Evolutionary conservation across 2,888 invertebrate species (phyloP), one percentile per base, ranked within the genome.

Genomic region (Ernsta delagoae): DNA sequence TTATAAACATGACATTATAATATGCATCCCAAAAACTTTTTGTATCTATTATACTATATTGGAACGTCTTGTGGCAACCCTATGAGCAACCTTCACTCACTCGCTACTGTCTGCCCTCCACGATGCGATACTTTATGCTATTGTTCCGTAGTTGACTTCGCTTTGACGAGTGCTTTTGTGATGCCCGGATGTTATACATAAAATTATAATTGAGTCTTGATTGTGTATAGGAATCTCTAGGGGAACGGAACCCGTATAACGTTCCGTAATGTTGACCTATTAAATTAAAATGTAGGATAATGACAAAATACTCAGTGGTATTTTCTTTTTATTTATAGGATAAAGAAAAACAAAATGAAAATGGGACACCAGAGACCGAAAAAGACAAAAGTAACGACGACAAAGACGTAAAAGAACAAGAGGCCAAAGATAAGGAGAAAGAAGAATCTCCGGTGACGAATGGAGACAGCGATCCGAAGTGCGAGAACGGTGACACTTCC

Each of bases 351-450:
- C 92, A 94, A 73, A 78, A 92, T 9, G 94, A 94, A 75, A 94
- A 89, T 74, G 94, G 94, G 66, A 94, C 93, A 59, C 93, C 94
- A 1, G 95, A 95, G 82, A 96, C 95, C 77, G 96, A 95, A 81
- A 96, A 96, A 83, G 96, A 96, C 81, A 94, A 95, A 6, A 48
- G 48, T 71, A 94, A 95, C 70, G 95, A 95, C 76, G 96, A 96
- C 82, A 96, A 96, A 81, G 94, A 94, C 79, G 89, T 76, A 54
- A 91, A 91, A 75, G 84, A 85, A 59, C 78, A 82, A 62, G 88
- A 85, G 12, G 87, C 82, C 9, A 76, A 70, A 5, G 77, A 76
- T 63, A 78, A 81, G 12, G 78, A 74, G 63, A 84, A 82, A 81
- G 89, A 83, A 62, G 84, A 74, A 0, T 80, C 78, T 72, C 88